These are phyloP conservation scores for Monopis laevigella DNA, from an alignment of 2,888 invertebrate species.

Conservation along the genomic window DNA sequence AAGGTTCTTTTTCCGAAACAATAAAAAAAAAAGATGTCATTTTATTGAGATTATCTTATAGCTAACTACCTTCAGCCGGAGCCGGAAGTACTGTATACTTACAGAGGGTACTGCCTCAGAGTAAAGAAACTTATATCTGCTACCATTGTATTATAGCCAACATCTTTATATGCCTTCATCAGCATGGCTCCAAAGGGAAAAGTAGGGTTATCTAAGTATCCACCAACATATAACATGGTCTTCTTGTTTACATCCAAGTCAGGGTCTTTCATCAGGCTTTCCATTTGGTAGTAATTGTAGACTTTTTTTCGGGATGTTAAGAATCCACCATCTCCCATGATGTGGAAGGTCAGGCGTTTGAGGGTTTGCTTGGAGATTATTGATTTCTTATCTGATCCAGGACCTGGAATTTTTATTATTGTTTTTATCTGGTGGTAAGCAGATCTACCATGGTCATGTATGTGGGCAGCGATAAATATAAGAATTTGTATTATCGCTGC, in stretches of 20 bases:
- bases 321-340: constrained; percentile 24
- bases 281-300: constrained; percentile 40
- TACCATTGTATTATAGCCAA: constrained; percentile 36
- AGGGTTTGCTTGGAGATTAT: constrained; percentile 32
- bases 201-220: constrained; percentile 36
- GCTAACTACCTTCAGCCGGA: no score
- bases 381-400: constrained; percentile 29
- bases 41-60: no score
- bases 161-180: constrained; percentile 27
- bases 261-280: constrained; percentile 28
- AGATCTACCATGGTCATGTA: no score
- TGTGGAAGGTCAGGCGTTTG: constrained; percentile 28
- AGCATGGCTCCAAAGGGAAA: constrained; percentile 25
- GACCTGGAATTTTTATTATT: constrained; percentile 40
- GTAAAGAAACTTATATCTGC: constrained; percentile 35
- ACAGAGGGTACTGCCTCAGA: constrained; percentile 38
- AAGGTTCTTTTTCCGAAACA: no score
- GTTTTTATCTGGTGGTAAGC: no score
- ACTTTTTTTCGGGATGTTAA: constrained; percentile 20
- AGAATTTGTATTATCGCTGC: no score
- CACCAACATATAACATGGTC: constrained; percentile 38
- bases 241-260: constrained; percentile 28
- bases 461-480: no score
- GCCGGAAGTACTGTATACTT: no score
- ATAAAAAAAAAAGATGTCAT: no score